phyloP scores from a whole-genome alignment of 2,113 vertebrate genomes.

The Gnathonemus longibarbis region DNA sequence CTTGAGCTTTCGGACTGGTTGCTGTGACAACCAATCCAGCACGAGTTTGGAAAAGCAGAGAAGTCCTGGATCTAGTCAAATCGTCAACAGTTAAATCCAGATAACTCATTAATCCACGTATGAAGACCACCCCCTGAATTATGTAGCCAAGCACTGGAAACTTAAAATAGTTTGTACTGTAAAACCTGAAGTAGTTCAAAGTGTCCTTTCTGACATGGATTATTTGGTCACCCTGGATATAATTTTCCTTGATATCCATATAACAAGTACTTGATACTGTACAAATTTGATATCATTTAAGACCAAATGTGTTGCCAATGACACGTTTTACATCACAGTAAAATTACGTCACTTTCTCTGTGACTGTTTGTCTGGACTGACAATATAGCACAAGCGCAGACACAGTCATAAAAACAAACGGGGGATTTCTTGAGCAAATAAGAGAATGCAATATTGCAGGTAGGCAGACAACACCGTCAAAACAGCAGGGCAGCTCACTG shows the following conservation, averaged over 20 bases:
- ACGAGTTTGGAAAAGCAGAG: background rate
- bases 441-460: background rate
- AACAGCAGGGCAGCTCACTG: background rate
- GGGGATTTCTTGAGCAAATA: background rate
- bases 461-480: background rate
- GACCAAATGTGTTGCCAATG: background rate
- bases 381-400: background rate
- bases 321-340: background rate
- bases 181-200: background rate
- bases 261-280: background rate
- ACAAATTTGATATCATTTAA: background rate
- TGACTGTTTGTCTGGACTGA: background rate
- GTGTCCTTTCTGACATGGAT: background rate
- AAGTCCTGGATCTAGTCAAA: background rate
- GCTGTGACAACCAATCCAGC: background rate
- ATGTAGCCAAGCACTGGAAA: background rate
- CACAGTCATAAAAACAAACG: background rate
- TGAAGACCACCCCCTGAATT: background rate
- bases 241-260: background rate
- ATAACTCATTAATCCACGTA: background rate
- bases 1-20: background rate
- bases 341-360: background rate
- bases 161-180: background rate
- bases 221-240: background rate
- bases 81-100: background rate